Conservation (phyloP, 2,888 invertebrate genomes). For the Pedicia rivosa region DNA sequence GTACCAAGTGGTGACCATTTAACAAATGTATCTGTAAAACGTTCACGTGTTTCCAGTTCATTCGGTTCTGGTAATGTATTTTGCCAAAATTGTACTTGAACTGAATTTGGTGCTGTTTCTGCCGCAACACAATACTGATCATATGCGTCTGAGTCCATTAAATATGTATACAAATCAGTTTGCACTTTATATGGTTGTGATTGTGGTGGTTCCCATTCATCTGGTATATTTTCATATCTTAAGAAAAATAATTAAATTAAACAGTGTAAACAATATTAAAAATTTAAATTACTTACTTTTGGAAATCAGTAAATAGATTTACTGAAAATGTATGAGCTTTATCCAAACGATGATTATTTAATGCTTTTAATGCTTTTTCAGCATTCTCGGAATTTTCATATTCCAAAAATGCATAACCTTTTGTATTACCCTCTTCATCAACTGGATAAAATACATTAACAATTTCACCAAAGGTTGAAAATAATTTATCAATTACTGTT, state of each 20-base stretch:
- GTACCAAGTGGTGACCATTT: constrained; percentile 97
- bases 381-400: constrained; percentile 72
- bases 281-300: constrained; percentile 48
- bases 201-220: constrained; percentile 84
- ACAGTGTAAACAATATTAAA: constrained; percentile 4
- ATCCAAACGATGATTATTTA: constrained; percentile 89
- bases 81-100: constrained; percentile 73
- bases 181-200: constrained; percentile 82
- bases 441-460: constrained; percentile 82
- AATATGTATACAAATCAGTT: constrained; percentile 82
- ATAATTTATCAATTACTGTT: constrained; percentile 80
- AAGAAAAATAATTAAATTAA: constrained; percentile 4
- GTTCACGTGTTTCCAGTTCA: constrained; percentile 62
- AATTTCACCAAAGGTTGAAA: constrained; percentile 73
- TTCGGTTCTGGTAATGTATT: constrained; percentile 80
- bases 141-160: constrained; percentile 86
- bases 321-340: constrained; percentile 89
- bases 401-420: constrained; percentile 89
- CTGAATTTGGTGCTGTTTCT: constrained; percentile 57
- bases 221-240: constrained; percentile 72
- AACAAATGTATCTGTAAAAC: constrained; percentile 93
- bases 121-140: constrained; percentile 90
- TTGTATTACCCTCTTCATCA: constrained; percentile 63
- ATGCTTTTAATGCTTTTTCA: constrained; percentile 70
- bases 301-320: constrained; percentile 89